These are phyloP conservation scores for Anarsia innoxiella DNA, from an alignment of 2,888 invertebrate genomes.

Conservation along the genomic window DNA sequence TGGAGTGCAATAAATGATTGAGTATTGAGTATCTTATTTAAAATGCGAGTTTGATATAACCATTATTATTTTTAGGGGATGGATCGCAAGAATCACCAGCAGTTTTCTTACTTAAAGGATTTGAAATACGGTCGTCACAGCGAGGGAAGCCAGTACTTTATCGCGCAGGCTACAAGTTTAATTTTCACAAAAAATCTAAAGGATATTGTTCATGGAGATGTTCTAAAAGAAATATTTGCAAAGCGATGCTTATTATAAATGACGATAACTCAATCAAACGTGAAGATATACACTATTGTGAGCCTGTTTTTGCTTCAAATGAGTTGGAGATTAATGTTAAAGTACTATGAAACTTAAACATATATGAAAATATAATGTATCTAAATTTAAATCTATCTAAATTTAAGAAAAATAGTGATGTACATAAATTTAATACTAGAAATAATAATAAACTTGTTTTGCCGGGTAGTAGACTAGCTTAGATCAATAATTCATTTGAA, in stretches of 20 bases:
- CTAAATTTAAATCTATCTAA: no score
- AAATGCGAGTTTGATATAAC: not conserved
- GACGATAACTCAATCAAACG: not conserved
- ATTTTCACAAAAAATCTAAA: not conserved
- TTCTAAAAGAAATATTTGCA: not conserved
- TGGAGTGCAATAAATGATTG: no score
- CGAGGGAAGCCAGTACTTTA: not conserved
- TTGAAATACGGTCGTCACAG: not conserved
- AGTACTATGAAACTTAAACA: no score
- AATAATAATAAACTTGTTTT: no score
- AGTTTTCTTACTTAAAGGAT: not conserved
- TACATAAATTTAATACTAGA: no score
- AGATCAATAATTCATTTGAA: no score
- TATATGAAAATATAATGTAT: no score
- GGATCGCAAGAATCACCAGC: not conserved
- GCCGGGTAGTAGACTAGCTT: no score
- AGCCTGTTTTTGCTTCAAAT: not conserved
- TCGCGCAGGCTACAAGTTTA: not conserved
- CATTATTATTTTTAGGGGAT: not conserved
- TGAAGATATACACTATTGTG: not conserved
- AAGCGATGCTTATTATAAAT: not conserved
- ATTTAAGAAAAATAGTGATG: no score
- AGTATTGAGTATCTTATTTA: no score
- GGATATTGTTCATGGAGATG: not conserved
- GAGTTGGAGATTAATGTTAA: not conserved